Percentiles rank a stretch among this genome's conserved stretches.
Evolutionary conservation across 2,888 invertebrate species (phyloP).

Genomic region (Acleris emargana): DNA sequence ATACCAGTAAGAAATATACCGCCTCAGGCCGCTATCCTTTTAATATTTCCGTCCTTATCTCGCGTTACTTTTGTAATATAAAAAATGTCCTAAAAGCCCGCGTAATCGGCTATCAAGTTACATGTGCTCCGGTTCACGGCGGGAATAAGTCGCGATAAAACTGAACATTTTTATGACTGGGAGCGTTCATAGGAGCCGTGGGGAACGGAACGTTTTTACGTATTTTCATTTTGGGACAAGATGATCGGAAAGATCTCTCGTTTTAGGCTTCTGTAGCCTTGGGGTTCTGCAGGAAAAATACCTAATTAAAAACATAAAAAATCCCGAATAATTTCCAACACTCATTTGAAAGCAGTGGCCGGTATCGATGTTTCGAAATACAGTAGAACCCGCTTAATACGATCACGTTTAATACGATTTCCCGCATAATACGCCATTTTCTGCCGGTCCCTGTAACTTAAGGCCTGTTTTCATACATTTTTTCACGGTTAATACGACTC

Average conservation of each 20-base stretch:
- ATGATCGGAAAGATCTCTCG: background rate
- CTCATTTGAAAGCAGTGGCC: no score
- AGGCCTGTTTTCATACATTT: no score
- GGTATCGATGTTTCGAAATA: no score
- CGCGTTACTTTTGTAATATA: constrained; percentile 12
- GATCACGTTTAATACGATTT: no score
- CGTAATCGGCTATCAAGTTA: constrained; percentile 20
- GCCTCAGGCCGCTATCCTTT: background rate
- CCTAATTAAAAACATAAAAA: no score
- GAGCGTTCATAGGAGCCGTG: background rate
- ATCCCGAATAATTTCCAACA: no score
- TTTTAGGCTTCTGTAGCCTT: no score
- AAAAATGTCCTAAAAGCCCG: constrained; percentile 19
- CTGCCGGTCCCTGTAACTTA: no score
- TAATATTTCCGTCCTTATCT: constrained; percentile 15
- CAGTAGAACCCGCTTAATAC: no score
- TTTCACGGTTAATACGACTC: no score
- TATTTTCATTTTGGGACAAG: background rate
- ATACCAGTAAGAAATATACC: background rate
- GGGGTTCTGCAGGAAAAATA: no score
- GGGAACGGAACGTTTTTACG: background rate
- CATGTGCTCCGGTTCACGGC: constrained; percentile 17
- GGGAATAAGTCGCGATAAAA: constrained; percentile 16
- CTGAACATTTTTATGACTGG: constrained; percentile 16
- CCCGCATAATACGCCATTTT: no score